Percentiles rank a stretch among this genome's conserved stretches.
These are phyloP conservation scores for Tetranychus truncatus DNA, from an alignment of 2,888 invertebrate genomes.

Conservation along the genomic window DNA sequence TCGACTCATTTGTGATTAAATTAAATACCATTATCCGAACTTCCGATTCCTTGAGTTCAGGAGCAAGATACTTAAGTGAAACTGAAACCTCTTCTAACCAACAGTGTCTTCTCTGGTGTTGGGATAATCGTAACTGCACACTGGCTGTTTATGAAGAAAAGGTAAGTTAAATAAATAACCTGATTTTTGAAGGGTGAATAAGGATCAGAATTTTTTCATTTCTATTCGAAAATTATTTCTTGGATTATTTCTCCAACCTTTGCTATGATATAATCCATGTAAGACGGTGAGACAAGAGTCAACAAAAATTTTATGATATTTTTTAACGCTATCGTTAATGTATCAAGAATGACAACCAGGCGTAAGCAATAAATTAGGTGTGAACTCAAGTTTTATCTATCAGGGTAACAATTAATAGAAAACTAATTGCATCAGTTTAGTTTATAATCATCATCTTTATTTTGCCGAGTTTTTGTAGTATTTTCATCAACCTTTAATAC, in stretches of 20 bases:
- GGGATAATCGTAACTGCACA: constrained; percentile 58
- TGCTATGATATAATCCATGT: neutral
- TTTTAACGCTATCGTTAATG: neutral
- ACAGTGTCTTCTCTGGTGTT: constrained; percentile 68
- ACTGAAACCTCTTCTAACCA: constrained; percentile 53
- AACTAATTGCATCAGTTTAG: too few relatives aligned
- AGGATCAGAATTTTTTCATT: neutral
- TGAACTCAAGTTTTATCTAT: neutral
- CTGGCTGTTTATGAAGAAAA: constrained; percentile 56
- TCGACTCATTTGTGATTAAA: constrained; percentile 62
- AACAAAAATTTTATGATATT: neutral
- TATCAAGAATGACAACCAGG: too few relatives aligned
- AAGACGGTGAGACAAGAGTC: neutral
- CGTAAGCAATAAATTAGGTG: neutral
- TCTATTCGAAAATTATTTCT: neutral
- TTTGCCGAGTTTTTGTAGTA: too few relatives aligned
- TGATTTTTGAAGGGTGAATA: neutral
- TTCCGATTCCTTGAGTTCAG: constrained; percentile 67
- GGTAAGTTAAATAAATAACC: neutral
- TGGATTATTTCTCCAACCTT: neutral
- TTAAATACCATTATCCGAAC: constrained; percentile 58
- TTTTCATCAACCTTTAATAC: too few relatives aligned
- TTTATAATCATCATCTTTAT: too few relatives aligned
- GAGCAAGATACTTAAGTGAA: constrained; percentile 70
- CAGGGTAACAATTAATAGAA: too few relatives aligned